A percentile compares a stretch with the other conserved stretches of the same genome.
These are phyloP conservation scores for Mus pahari DNA, from an alignment of 2,113 vertebrate species.

Conservation along the genomic window DNA sequence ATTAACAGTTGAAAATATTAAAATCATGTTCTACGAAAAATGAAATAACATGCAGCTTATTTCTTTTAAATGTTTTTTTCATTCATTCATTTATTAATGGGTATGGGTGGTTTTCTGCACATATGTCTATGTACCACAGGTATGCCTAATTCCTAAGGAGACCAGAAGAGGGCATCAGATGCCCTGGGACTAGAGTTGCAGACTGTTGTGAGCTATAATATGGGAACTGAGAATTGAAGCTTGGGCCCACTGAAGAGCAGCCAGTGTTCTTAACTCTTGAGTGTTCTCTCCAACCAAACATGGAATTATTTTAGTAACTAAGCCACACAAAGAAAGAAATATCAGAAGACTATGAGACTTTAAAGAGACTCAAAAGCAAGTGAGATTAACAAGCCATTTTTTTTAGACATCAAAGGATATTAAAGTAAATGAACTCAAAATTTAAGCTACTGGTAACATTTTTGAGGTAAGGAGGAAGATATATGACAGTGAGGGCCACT, in stretches of 20 bases:
- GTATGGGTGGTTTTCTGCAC: not conserved
- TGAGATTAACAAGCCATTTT: not conserved
- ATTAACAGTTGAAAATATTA: too few species aligned
- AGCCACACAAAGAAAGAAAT: not conserved
- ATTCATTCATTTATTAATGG: not conserved
- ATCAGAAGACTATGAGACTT: not conserved
- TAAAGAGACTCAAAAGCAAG: constrained; percentile 27
- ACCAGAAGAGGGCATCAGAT: too few species aligned
- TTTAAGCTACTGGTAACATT: not conserved
- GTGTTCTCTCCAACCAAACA: not conserved
- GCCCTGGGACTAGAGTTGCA: not conserved
- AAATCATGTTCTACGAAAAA: too few species aligned
- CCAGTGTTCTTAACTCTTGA: not conserved
- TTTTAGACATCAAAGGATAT: not conserved
- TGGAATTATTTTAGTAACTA: not conserved
- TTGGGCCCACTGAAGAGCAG: not conserved
- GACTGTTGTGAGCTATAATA: not conserved
- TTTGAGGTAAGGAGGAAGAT: not conserved
- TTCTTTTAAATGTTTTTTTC: not conserved
- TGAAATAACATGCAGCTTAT: not conserved
- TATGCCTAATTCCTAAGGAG: not conserved
- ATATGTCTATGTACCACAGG: not conserved
- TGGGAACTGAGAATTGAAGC: not conserved
- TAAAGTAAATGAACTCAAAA: not conserved
- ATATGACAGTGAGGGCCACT: not conserved